These are phyloP conservation scores for Drosophila pandora DNA, from an alignment of 1,140 invertebrate genomes.

Conservation along the genomic window DNA sequence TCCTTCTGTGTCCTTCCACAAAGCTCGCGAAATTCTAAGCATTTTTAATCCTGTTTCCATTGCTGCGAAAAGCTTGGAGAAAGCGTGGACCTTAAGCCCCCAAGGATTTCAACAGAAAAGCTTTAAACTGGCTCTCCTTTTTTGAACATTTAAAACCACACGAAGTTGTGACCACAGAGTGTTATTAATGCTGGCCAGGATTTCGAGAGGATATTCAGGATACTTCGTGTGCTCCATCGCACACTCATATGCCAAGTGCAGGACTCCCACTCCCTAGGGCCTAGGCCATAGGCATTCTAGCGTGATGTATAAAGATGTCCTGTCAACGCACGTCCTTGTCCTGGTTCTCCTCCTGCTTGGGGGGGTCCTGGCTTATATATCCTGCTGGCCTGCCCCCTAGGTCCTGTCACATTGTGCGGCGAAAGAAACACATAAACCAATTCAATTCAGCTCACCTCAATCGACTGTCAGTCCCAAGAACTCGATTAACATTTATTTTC, in stretches of 20 bases:
- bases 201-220: slow-evolving; percentile 7
- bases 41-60: slow-evolving; percentile 1
- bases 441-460: slow-evolving; percentile 33
- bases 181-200: slow-evolving; percentile 23
- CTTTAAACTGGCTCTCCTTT: slow-evolving; percentile 5
- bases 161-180: slow-evolving; percentile 22
- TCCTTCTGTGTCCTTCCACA: background rate
- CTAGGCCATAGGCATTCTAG: background rate
- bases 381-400: background rate
- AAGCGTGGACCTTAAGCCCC: slow-evolving; percentile 15
- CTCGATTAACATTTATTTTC: slow-evolving; percentile 49
- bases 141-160: slow-evolving; percentile 14
- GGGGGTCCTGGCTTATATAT: background rate
- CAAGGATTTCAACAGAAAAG: background rate
- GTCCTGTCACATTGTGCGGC: background rate
- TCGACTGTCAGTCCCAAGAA: slow-evolving; percentile 38
- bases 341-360: background rate
- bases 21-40: slow-evolving; percentile 1
- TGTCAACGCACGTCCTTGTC: background rate
- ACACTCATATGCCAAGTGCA: slow-evolving; percentile 45
- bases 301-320: background rate
- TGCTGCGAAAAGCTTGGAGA: background rate
- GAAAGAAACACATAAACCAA: slow-evolving; percentile 27
- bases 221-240: slow-evolving; percentile 12
- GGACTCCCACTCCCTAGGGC: slow-evolving; percentile 32